Conservation (phyloP, 2,888 invertebrate genomes). For the Drosophila siamana region DNA sequence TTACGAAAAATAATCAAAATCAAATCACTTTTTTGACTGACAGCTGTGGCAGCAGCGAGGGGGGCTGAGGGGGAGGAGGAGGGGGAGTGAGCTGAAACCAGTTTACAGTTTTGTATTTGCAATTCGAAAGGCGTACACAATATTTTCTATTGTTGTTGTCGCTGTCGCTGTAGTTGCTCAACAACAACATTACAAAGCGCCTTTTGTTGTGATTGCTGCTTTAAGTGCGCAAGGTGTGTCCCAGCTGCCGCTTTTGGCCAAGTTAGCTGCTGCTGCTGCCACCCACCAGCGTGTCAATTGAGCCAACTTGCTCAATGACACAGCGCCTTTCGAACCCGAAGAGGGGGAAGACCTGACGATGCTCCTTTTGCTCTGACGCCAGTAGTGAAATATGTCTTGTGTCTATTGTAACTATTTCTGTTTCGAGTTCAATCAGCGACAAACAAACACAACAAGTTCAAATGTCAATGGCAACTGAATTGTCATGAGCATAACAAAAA, state of each 20-base stretch:
- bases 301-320: conserved; percentile 37
- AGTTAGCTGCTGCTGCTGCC: conserved; percentile 42
- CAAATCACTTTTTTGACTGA: conserved; percentile 63
- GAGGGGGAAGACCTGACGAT: neutral
- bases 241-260: conserved; percentile 55
- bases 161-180: conserved; percentile 60
- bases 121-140: conserved; percentile 70
- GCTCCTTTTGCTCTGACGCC: neutral
- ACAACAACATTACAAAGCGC: conserved; percentile 57
- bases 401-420: conserved; percentile 11
- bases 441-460: conserved; percentile 68
- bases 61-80: neutral
- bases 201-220: conserved; percentile 27
- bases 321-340: conserved; percentile 18
- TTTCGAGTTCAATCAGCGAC: conserved; percentile 35
- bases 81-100: conserved; percentile 48
- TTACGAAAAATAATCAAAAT: conserved; percentile 48
- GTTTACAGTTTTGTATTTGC: conserved; percentile 61
- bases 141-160: conserved; percentile 48
- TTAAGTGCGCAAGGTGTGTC: conserved; percentile 69
- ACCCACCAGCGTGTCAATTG: conserved; percentile 56
- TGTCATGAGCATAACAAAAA: conserved; percentile 32
- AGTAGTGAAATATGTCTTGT: conserved; percentile 28
- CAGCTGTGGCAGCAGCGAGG: conserved; percentile 11
- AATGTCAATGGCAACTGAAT: conserved; percentile 79